Evolutionary conservation across 2,113 vertebrate genomes (phyloP), one percentile per base, ranked within the genome.

Genomic region (Bubo scandiacus): DNA sequence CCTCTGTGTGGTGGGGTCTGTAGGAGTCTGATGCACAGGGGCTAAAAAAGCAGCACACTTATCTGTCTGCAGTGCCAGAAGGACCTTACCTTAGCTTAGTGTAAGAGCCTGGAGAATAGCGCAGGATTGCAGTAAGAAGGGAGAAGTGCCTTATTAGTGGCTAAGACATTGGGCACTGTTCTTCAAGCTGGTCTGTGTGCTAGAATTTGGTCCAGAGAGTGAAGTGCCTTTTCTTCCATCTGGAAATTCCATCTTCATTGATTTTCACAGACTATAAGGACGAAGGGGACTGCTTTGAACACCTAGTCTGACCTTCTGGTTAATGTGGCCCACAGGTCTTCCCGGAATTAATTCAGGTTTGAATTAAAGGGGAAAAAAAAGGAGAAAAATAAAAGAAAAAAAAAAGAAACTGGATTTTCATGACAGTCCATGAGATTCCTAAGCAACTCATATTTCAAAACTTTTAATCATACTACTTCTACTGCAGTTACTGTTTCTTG

Each of bases 1-100:
- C 45, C 25, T 20, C 7, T 8, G 3, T 61, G 58, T 34, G n/a
- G 29, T 34, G 29, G n/a, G n/a, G 5, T 55, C 52, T 49, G 8
- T 32, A 30, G n/a, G 15, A 54, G 9, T n/a, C 17, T 58, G 49
- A 11, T 42, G 34, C 34, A 23, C 0, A 0, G 19, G 7, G 25
- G 6, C 25, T 84, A 17, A 72, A 80, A 62, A 80, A 11, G 32
- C 51, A 81, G 42, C 23, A 40, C 57, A 10, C 11, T 52, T 52
- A 1, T 34, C 19, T 40, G 1, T 57, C 15, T 81, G 58, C 62
- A 82, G 0, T 71, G 42, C 74, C 32, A 51, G 74, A 52, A 77
- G 18, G 22, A 73, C 16, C 11, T 62, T 55, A 74, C 45, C 25
- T 77, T 40, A 40, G n/a, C 12, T n/a, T 36, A 52, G 23, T 26